Conservation (phyloP, 2,797 vertebrate genomes). For the Poeciliopsis gracilis region DNA sequence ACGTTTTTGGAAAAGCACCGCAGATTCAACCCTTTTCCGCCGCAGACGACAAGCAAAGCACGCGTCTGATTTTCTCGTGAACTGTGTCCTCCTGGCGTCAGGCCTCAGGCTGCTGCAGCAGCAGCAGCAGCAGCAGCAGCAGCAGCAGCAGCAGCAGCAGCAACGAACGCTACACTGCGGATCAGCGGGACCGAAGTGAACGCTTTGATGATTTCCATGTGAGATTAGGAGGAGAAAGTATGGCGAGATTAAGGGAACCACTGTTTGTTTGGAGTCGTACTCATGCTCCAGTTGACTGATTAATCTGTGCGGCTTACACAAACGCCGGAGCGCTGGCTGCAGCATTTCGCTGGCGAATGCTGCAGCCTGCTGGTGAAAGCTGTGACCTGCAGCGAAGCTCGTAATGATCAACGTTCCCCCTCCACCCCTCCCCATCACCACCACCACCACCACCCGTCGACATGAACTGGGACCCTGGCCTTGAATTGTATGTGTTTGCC, state of each 20-base stretch:
- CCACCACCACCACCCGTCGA: background rate
- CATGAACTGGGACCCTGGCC: background rate
- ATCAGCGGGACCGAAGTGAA: slow-evolving; percentile 28
- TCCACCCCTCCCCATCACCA: too few relatives aligned
- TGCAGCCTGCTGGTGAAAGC: slow-evolving; percentile 54
- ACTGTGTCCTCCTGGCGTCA: slow-evolving; percentile 6
- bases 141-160: background rate
- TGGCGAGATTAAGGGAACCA: slow-evolving; percentile 56
- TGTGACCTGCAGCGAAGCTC: slow-evolving; percentile 18
- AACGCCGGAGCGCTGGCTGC: slow-evolving; percentile 16
- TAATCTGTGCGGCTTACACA: slow-evolving; percentile 56
- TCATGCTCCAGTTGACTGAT: slow-evolving; percentile 64
- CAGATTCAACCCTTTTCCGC: slow-evolving; percentile 6
- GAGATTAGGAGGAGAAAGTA: slow-evolving; percentile 45
- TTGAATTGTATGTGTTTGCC: background rate
- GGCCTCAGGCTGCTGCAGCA: background rate
- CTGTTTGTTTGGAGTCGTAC: slow-evolving; percentile 49
- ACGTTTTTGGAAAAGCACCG: slow-evolving; percentile 7
- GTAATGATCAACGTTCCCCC: background rate
- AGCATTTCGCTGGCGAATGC: slow-evolving; percentile 36
- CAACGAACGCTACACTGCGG: slow-evolving; percentile 10
- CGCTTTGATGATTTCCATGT: slow-evolving; percentile 50
- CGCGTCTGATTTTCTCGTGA: background rate
- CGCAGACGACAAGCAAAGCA: background rate
- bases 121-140: slow-evolving; percentile 3